phyloP scores from a whole-genome alignment of 1,140 invertebrate species.

The Asbolus verrucosus region DNA sequence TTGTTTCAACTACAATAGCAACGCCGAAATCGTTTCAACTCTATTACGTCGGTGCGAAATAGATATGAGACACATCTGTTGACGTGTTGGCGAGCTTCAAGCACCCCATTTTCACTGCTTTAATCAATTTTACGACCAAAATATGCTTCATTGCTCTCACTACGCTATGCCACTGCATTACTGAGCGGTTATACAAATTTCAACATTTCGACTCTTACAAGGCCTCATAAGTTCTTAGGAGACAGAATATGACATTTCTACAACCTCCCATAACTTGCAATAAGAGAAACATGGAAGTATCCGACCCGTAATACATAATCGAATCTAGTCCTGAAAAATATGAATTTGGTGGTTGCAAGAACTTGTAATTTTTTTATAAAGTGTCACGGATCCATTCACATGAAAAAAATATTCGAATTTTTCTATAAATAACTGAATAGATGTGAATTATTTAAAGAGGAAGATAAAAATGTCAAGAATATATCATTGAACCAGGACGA shows the following conservation, averaged over 20 bases:
- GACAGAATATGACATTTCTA: conserved; percentile 36
- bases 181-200: conserved; percentile 32
- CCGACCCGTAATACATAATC: conserved; percentile 21
- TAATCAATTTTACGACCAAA: conserved; percentile 36
- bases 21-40: conserved; percentile 23
- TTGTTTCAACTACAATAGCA: conserved; percentile 28
- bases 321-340: too few species aligned
- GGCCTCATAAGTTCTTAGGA: conserved; percentile 8
- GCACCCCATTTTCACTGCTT: conserved; percentile 12
- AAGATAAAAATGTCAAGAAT: too few species aligned
- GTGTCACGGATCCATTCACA: too few species aligned
- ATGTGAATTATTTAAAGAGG: too few species aligned
- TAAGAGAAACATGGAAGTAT: conserved; percentile 19
- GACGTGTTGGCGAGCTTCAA: conserved; percentile 27
- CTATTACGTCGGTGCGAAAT: conserved; percentile 13
- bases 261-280: conserved; percentile 18
- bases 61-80: conserved; percentile 30
- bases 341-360: too few species aligned
- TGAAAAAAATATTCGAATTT: too few species aligned
- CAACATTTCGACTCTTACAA: conserved; percentile 13
- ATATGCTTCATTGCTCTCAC: conserved; percentile 35
- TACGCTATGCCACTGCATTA: too few species aligned
- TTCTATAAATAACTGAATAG: too few species aligned
- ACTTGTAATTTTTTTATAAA: too few species aligned
- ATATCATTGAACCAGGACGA: too few species aligned